Percentiles rank a stretch among this genome's conserved stretches.
Evolutionary conservation across 2,797 vertebrate species (phyloP).

Genomic region (Etheostoma nigrum): DNA sequence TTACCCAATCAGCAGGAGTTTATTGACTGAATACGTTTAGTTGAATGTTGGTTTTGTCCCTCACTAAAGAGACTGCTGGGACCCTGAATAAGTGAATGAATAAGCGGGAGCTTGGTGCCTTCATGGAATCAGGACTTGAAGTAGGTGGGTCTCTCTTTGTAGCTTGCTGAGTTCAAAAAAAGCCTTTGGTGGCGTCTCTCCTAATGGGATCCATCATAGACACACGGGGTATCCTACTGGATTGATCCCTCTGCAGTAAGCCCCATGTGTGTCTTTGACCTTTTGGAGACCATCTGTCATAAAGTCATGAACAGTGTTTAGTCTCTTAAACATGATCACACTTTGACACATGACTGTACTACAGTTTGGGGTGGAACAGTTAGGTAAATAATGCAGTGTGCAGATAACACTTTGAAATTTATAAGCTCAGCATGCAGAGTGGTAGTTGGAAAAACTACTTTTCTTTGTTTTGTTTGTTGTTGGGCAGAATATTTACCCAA

Average conservation of each 20-base stretch:
- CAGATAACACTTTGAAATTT: neutral
- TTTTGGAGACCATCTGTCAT: conserved; percentile 77
- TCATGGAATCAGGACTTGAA: conserved; percentile 61
- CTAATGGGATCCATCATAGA: conserved; percentile 60
- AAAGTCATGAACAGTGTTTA: conserved; percentile 56
- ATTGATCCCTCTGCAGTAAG: conserved; percentile 65
- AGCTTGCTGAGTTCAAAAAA: conserved; percentile 83
- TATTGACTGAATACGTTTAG: conserved; percentile 18
- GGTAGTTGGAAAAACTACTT: neutral
- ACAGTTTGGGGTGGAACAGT: neutral
- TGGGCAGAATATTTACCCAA: neutral
- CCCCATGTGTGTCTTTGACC: conserved; percentile 77
- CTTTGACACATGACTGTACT: conserved; percentile 18
- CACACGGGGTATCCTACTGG: conserved; percentile 50
- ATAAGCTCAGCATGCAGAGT: neutral
- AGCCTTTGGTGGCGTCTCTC: conserved; percentile 74
- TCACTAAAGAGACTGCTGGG: conserved; percentile 42
- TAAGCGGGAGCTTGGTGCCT: conserved; percentile 36
- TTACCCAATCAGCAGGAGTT: neutral
- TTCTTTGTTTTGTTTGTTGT: neutral
- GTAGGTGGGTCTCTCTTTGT: conserved; percentile 78
- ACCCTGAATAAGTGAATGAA: conserved; percentile 47
- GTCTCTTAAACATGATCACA: conserved; percentile 32
- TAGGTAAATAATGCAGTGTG: neutral
- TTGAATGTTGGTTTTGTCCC: conserved; percentile 29